A percentile compares a stretch with the other conserved stretches of the same genome.
These are phyloP conservation scores for Akabosia matsudoensis DNA, from an alignment of 1,140 invertebrate species.

Conservation along the genomic window DNA sequence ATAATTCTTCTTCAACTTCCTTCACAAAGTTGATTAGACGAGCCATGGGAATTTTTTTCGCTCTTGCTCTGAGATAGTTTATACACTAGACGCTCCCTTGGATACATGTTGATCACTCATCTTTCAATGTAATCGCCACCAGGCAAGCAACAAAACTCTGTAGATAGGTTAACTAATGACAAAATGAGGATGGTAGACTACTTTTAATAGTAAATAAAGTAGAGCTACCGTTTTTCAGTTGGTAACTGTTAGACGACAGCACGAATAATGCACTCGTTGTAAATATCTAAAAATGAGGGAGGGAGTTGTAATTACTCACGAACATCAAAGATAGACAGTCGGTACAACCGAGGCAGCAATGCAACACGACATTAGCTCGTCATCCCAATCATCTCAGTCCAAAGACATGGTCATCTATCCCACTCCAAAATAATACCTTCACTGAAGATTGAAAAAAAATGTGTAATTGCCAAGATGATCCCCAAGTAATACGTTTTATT, in stretches of 20 bases:
- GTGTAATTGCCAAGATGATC: background rate
- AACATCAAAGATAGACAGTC: background rate
- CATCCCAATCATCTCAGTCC: conserved; percentile 1
- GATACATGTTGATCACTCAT: background rate
- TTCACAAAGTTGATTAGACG: background rate
- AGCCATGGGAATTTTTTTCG: conserved; percentile 8
- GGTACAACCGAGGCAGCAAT: background rate
- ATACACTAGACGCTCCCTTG: background rate
- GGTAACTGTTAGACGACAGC: background rate
- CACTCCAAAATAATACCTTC: background rate
- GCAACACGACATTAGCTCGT: background rate
- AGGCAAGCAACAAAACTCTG: background rate
- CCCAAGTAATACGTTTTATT: too few species aligned
- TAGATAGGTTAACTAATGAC: background rate
- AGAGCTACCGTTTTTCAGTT: background rate
- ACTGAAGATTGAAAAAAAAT: background rate
- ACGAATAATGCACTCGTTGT: background rate
- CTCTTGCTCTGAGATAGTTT: background rate
- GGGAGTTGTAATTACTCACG: conserved; percentile 18
- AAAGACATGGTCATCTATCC: background rate
- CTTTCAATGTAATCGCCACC: background rate
- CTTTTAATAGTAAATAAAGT: background rate
- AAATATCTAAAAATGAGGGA: background rate
- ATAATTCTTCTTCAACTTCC: conserved; percentile 4
- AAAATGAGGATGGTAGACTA: too few species aligned